Conservation (phyloP, 2,888 invertebrate genomes). For the Orgyia antiqua region DNA sequence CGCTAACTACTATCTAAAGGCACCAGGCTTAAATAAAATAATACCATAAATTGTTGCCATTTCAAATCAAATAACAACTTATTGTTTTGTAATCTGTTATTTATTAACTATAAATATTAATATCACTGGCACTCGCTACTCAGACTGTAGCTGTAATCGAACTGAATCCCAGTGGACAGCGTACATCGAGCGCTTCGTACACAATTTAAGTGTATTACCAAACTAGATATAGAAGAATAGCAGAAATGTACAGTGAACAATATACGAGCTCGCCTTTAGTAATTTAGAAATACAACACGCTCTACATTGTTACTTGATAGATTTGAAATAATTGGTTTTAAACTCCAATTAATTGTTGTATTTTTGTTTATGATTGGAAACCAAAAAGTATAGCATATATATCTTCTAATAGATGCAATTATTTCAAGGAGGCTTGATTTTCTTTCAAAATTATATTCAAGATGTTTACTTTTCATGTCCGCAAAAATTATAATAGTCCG, state of each 20-base stretch:
- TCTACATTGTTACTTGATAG: no score
- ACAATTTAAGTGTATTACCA: slow-evolving; percentile 27
- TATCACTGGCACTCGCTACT: slow-evolving; percentile 20
- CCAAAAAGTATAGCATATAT: no score
- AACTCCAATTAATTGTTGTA: no score
- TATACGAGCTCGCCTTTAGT: slow-evolving; percentile 33
- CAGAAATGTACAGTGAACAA: slow-evolving; percentile 31
- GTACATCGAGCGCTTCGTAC: slow-evolving; percentile 20
- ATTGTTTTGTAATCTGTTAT: no score
- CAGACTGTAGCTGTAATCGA: slow-evolving; percentile 25
- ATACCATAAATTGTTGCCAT: neutral
- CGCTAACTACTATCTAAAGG: no score
- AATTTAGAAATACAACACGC: slow-evolving; percentile 38
- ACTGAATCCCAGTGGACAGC: slow-evolving; percentile 25
- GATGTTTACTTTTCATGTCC: no score
- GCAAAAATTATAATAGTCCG: no score
- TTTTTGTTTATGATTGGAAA: no score
- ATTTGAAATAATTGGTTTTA: slow-evolving; percentile 3
- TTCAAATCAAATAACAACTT: slow-evolving; percentile 10
- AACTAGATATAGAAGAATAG: slow-evolving; percentile 15
- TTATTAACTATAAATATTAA: slow-evolving; percentile 19
- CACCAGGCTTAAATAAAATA: no score
- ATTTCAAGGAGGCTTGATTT: no score
- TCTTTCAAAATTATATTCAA: no score
- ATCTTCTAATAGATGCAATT: no score